Percentiles rank a stretch among this genome's conserved stretches.
Evolutionary conservation across 2,888 invertebrate genomes (phyloP).

Genomic region (Catocala nupta): DNA sequence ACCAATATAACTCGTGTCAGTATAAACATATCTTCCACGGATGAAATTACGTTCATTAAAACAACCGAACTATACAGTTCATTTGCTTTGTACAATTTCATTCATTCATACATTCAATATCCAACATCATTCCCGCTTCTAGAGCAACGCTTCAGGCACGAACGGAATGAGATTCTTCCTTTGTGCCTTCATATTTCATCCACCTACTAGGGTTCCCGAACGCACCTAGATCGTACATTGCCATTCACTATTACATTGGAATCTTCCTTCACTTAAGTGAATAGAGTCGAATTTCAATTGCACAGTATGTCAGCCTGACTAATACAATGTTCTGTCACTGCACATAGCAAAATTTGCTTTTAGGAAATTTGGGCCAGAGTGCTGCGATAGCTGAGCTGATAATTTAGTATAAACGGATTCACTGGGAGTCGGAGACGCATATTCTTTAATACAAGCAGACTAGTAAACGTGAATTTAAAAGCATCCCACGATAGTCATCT

Average conservation of each 20-base stretch:
- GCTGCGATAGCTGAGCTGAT: constrained; percentile 66
- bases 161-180: constrained; percentile 77
- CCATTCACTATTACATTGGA: constrained; percentile 44
- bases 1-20: no score
- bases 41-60: constrained; percentile 18
- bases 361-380: constrained; percentile 67
- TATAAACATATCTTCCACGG: no score
- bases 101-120: constrained; percentile 64
- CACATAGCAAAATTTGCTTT: constrained; percentile 74
- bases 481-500: constrained; percentile 37
- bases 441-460: constrained; percentile 60
- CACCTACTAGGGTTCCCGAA: constrained; percentile 66
- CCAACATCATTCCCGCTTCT: constrained; percentile 54
- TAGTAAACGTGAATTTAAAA: constrained; percentile 58
- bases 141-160: constrained; percentile 68
- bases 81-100: constrained; percentile 55
- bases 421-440: constrained; percentile 55
- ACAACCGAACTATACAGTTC: constrained; percentile 40
- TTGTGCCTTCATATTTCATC: constrained; percentile 79
- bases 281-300: constrained; percentile 65
- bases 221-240: constrained; percentile 59
- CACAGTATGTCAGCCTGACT: constrained; percentile 47
- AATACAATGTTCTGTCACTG: constrained; percentile 68
- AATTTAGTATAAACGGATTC: constrained; percentile 73
- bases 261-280: constrained; percentile 55